Percentiles rank a stretch among this genome's conserved stretches.
Evolutionary conservation across 2,888 invertebrate species (phyloP).

Genomic region (Erebia palarica): DNA sequence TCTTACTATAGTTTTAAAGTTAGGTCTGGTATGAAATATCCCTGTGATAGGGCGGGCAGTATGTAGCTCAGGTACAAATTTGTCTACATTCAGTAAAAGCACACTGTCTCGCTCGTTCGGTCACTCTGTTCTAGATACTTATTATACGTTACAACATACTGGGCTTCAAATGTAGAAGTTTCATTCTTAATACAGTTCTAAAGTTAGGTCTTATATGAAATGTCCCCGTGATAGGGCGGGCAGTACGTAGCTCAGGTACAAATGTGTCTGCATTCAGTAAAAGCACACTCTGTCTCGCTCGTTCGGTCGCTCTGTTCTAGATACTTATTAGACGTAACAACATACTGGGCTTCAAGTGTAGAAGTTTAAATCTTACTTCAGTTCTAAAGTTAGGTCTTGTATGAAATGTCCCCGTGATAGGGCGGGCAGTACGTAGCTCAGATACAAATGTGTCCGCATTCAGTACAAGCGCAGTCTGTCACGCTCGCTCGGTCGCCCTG

Average conservation of each 20-base stretch:
- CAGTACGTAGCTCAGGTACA: constrained; percentile 36
- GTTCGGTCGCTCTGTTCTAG: constrained; percentile 56
- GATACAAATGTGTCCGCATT: constrained; percentile 44
- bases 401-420: constrained; percentile 27
- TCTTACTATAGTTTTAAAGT: background rate
- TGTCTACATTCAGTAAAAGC: constrained; percentile 14
- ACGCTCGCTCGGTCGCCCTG: constrained; percentile 53
- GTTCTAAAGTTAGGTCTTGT: background rate
- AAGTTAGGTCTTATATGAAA: constrained; percentile 9
- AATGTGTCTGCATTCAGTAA: constrained; percentile 44
- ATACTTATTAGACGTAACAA: constrained; percentile 57
- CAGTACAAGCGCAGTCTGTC: constrained; percentile 48
- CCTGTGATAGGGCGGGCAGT: constrained; percentile 34
- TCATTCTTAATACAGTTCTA: background rate
- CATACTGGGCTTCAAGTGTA: constrained; percentile 9
- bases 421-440: constrained; percentile 36
- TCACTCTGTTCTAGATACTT: too few species aligned
- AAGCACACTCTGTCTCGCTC: constrained; percentile 46
- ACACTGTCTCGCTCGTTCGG: too few species aligned
- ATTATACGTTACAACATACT: constrained; percentile 22
- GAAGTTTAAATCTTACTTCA: background rate
- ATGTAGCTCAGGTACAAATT: constrained; percentile 37
- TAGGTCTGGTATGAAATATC: constrained; percentile 10
- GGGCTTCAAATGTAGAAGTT: background rate
- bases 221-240: constrained; percentile 32